phyloP scores from a whole-genome alignment of 2,797 vertebrate genomes.

The Podargus strigoides region DNA sequence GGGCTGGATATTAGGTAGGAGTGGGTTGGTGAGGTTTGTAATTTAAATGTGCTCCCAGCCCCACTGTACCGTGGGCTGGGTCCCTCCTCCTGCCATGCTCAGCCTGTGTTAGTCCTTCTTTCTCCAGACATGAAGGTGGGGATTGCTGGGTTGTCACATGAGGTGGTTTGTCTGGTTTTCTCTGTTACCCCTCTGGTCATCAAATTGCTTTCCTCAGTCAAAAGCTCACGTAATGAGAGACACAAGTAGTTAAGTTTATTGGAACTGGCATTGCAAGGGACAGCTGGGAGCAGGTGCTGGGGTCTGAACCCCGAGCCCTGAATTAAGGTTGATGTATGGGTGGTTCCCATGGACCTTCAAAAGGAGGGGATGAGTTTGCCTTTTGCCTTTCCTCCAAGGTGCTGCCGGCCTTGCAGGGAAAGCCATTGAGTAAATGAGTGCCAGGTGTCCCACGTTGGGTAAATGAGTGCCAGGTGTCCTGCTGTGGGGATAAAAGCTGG shows the following conservation, averaged over 20 bases:
- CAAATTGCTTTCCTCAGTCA: background rate
- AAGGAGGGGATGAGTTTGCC: no score
- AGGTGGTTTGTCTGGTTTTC: background rate
- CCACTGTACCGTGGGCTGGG: background rate
- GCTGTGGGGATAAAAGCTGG: no score
- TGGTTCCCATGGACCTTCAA: no score
- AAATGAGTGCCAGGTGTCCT: no score
- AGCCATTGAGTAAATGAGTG: no score
- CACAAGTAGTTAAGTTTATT: background rate
- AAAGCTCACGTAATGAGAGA: background rate
- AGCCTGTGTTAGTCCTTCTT: background rate
- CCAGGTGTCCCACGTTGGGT: no score
- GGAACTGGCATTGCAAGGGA: background rate
- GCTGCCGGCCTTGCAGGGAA: no score
- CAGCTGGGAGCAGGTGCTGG: no score
- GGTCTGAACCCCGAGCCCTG: no score
- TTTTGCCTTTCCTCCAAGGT: no score
- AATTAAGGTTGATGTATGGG: no score
- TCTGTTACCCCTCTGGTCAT: background rate
- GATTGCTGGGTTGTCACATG: background rate
- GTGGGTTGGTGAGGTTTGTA: background rate
- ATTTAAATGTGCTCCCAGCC: background rate
- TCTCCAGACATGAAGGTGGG: background rate
- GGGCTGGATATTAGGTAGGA: background rate
- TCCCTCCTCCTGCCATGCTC: background rate